phyloP scores from a whole-genome alignment of 2,113 vertebrate genomes.

The Saccopteryx bilineata region DNA sequence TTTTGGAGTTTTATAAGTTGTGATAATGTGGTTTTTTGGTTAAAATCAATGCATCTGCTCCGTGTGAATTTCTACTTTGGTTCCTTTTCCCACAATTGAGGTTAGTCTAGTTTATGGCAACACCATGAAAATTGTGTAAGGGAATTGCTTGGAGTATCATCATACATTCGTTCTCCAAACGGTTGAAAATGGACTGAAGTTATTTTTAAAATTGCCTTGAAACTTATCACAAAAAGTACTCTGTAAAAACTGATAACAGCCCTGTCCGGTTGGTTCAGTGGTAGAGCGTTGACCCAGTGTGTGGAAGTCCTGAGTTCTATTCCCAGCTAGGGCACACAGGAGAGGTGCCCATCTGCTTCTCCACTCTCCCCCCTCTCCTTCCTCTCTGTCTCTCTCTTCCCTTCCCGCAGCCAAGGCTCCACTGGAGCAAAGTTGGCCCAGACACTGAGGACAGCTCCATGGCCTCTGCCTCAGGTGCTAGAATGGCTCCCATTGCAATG shows the following conservation, averaged over 20 bases:
- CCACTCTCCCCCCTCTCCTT: too few species aligned
- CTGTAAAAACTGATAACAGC: neutral
- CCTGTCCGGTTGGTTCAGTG: neutral
- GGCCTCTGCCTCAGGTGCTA: too few species aligned
- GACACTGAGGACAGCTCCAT: too few species aligned
- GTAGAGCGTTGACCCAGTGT: too few species aligned
- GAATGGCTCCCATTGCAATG: too few species aligned
- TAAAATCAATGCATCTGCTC: slow-evolving; percentile 17
- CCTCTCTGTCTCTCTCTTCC: too few species aligned
- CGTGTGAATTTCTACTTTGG: neutral
- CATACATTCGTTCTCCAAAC: neutral
- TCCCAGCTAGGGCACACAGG: too few species aligned
- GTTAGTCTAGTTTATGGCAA: neutral
- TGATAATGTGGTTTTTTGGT: neutral
- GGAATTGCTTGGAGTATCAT: neutral
- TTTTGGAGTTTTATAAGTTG: neutral
- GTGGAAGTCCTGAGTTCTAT: too few species aligned
- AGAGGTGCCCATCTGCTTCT: too few species aligned
- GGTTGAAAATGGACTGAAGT: neutral
- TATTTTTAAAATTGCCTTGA: neutral
- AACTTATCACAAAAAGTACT: neutral
- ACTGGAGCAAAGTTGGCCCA: too few species aligned
- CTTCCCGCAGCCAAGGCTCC: too few species aligned
- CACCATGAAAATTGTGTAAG: neutral
- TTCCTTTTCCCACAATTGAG: neutral